Evolutionary conservation across 2,888 invertebrate species (phyloP).

Genomic region (Tiliacea aurago): DNA sequence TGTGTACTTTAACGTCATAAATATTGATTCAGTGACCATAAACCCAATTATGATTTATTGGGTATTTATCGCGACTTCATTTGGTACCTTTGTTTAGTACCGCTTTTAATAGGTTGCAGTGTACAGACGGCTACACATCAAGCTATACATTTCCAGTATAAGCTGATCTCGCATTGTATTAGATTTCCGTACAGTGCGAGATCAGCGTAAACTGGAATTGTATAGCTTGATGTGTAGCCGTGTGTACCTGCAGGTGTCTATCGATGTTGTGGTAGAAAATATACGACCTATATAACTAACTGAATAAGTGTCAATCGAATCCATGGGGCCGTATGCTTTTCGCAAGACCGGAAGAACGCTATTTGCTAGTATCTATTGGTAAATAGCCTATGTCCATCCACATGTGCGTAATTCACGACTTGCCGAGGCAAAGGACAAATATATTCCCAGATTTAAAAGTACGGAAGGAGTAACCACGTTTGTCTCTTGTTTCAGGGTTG

Average conservation of each 20-base stretch:
- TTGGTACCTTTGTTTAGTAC: neutral
- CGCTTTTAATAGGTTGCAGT: conserved; percentile 2
- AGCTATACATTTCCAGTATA: too few species aligned
- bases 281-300: neutral
- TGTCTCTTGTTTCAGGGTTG: conserved; percentile 85
- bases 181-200: too few species aligned
- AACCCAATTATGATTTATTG: conserved; percentile 18
- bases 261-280: neutral
- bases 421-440: conserved; percentile 14
- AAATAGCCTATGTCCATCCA: conserved; percentile 10
- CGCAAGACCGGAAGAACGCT: conserved; percentile 22
- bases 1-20: conserved; percentile 27
- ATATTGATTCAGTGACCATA: conserved; percentile 19
- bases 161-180: too few species aligned
- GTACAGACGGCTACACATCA: too few species aligned
- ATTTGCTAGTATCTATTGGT: conserved; percentile 35
- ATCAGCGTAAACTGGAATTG: too few species aligned
- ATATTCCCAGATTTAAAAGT: neutral
- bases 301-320: conserved; percentile 3
- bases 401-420: conserved; percentile 14
- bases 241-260: neutral
- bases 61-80: conserved; percentile 1
- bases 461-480: neutral
- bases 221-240: too few species aligned
- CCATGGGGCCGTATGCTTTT: neutral